Percentiles rank a stretch among this genome's conserved stretches.
These are phyloP conservation scores for Cyrtodaria siliqua DNA, from an alignment of 2,888 invertebrate species.

Conservation along the genomic window DNA sequence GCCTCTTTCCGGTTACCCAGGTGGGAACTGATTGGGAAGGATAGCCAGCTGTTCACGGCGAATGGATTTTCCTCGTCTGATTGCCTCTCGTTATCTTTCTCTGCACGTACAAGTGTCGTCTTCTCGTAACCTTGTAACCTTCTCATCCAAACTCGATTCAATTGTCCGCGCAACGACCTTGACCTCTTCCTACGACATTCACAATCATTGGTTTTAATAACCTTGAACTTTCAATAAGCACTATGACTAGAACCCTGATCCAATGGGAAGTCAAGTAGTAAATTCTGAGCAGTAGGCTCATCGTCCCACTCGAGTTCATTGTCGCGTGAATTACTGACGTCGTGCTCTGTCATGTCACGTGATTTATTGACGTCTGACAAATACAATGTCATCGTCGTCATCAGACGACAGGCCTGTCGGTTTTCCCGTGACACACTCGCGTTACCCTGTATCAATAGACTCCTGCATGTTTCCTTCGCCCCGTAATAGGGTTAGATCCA, in stretches of 20 bases:
- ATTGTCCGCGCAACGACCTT: slow-evolving; percentile 73
- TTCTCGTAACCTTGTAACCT: slow-evolving; percentile 87
- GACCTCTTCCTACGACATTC: slow-evolving; percentile 42
- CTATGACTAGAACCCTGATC: too few species aligned
- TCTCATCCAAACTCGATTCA: slow-evolving; percentile 86
- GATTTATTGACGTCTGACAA: slow-evolving; percentile 26
- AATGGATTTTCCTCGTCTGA: slow-evolving; percentile 84
- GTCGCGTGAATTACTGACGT: slow-evolving; percentile 12
- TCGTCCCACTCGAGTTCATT: slow-evolving; percentile 54
- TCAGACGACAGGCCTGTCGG: slow-evolving; percentile 62
- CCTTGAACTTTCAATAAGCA: too few species aligned
- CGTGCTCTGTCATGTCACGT: slow-evolving; percentile 19
- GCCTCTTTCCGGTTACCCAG: slow-evolving; percentile 64
- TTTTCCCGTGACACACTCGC: slow-evolving; percentile 75
- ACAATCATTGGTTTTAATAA: slow-evolving; percentile 1
- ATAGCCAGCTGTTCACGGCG: slow-evolving; percentile 75
- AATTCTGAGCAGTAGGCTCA: slow-evolving; percentile 46
- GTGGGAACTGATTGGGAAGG: slow-evolving; percentile 63
- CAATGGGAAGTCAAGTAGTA: slow-evolving; percentile 33
- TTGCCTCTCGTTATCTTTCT: slow-evolving; percentile 86
- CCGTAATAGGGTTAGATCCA: slow-evolving; percentile 30
- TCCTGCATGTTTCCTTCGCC: slow-evolving; percentile 73
- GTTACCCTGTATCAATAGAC: slow-evolving; percentile 80
- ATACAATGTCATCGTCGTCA: slow-evolving; percentile 18
- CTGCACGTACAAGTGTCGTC: slow-evolving; percentile 88